Evolutionary conservation across 2,888 invertebrate genomes (phyloP).

Genomic region (Phorcus lineatus): DNA sequence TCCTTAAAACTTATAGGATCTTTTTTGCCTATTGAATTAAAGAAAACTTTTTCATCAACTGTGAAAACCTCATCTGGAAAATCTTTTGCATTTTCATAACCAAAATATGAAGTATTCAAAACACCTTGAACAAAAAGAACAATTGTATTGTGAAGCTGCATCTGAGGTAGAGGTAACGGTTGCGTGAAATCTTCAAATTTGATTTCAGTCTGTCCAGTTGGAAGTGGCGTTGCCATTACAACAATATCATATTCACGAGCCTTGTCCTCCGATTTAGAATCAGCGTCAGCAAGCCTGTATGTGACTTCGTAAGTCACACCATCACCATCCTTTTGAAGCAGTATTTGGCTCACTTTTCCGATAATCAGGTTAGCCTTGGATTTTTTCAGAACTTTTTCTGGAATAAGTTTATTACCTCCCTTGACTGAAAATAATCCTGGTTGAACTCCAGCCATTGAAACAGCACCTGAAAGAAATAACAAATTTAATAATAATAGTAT

Average conservation of each 20-base stretch:
- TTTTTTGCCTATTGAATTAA: slow-evolving; percentile 77
- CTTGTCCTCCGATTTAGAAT: slow-evolving; percentile 14
- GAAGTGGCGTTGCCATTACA: slow-evolving; percentile 79
- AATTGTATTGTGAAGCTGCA: slow-evolving; percentile 78
- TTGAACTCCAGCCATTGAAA: slow-evolving; percentile 79
- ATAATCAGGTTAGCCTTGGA: slow-evolving; percentile 76
- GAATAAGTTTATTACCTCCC: slow-evolving; percentile 78
- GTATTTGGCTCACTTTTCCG: slow-evolving; percentile 69
- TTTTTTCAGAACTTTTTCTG: slow-evolving; percentile 60
- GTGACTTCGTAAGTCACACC: slow-evolving; percentile 58
- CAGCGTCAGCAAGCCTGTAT: slow-evolving; percentile 38
- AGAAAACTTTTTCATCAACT: slow-evolving; percentile 76
- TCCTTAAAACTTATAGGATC: slow-evolving; percentile 60
- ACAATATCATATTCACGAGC: slow-evolving; percentile 78
- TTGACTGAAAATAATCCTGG: slow-evolving; percentile 79
- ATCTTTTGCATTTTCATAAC: slow-evolving; percentile 66
- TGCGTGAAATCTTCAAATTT: slow-evolving; percentile 76
- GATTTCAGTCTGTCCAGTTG: slow-evolving; percentile 72
- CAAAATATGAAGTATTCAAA: slow-evolving; percentile 77
- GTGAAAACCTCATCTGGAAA: slow-evolving; percentile 76
- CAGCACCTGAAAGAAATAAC: slow-evolving; percentile 74
- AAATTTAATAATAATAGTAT: not conserved
- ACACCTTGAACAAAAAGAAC: slow-evolving; percentile 79
- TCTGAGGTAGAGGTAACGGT: slow-evolving; percentile 48
- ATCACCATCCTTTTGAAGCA: slow-evolving; percentile 47